Evolutionary conservation across 2,888 invertebrate species (phyloP), one percentile per base, ranked within the genome.

Genomic region (Xiphydria camelus): DNA sequence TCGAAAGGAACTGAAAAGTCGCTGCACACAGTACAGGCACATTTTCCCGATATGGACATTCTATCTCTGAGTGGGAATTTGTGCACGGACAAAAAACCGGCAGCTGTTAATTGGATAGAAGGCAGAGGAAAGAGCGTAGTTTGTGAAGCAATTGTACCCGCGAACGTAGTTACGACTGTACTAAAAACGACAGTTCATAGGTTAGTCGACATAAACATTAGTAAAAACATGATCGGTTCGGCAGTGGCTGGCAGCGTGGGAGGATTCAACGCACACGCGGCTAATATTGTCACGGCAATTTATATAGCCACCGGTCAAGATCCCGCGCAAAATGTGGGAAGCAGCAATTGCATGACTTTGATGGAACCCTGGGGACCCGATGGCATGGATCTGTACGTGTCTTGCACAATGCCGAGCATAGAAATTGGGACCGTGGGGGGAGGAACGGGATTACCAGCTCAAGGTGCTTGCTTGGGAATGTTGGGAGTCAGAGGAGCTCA

Each of bases 281-380:
- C 98, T 0, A 99, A 99, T 74, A 89, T 98, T 79, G 97, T 99
- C 1, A 94, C 98, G 0, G 98, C 99, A n/a, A 89, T 99, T 22
- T 99, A 88, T 71, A 89, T 98, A 51, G 98, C 99, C 0, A 96
- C 97, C 10, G 99, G 98, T 1, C 96, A 98, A 82, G 99, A 99
- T 79, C 95, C 96, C 5, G 99, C 98, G 0, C 98, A 99, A 78
- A 94, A 93, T 68, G 90, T 98, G 0, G 89, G 90, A 1, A 97
- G 96, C 68, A 93, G 94, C 66, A 94, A 94, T 73, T 99, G 99
- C 70, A 90, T 96, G 59, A 98, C 98, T 0, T 80, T 89, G 47
- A 93, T 99, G 93, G 96, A 97, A 72, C 83, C 86, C 2, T 87
- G 85, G 79, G 87, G 89, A 5, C 83, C 85, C 22, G 83, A 83